Evolutionary conservation across 2,113 vertebrate genomes (phyloP).

Genomic region (Chelonoidis abingdonii): DNA sequence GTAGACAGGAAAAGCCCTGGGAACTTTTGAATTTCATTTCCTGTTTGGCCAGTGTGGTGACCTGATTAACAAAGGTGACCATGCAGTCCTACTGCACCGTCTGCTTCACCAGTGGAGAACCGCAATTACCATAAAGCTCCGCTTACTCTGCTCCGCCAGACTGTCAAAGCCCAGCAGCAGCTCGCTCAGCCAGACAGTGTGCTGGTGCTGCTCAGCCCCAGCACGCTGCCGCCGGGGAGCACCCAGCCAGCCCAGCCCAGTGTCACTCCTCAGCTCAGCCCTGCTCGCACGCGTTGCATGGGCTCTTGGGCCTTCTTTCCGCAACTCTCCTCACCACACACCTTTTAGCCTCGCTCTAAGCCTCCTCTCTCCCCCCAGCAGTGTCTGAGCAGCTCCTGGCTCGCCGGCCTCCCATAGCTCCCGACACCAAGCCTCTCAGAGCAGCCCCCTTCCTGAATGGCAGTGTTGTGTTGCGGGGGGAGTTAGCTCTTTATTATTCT

Average conservation of each 20-base stretch:
- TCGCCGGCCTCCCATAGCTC: background rate
- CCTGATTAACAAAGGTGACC: no score
- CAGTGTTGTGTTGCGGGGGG: no score
- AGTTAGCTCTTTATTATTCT: no score
- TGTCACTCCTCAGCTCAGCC: no score
- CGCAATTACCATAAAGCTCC: constrained; percentile 94
- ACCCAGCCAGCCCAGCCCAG: background rate
- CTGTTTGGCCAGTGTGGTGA: no score
- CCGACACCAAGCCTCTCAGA: no score
- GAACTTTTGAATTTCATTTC: no score
- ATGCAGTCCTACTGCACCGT: no score
- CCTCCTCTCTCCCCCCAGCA: background rate
- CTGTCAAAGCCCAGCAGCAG: constrained; percentile 73
- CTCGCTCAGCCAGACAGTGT: constrained; percentile 25
- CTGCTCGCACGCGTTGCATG: background rate
- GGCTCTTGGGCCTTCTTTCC: no score
- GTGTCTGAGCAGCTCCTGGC: no score
- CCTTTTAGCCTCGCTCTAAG: background rate
- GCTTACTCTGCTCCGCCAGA: constrained; percentile 77
- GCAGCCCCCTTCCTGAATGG: no score
- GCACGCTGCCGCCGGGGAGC: background rate
- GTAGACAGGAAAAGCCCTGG: no score
- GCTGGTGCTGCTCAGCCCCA: constrained; percentile 9
- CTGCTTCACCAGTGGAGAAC: constrained; percentile 85
- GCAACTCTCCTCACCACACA: background rate